Percentiles rank a stretch among this genome's conserved stretches.
These are phyloP conservation scores for Holotrichia oblita DNA, from an alignment of 1,140 invertebrate genomes.

Conservation along the genomic window DNA sequence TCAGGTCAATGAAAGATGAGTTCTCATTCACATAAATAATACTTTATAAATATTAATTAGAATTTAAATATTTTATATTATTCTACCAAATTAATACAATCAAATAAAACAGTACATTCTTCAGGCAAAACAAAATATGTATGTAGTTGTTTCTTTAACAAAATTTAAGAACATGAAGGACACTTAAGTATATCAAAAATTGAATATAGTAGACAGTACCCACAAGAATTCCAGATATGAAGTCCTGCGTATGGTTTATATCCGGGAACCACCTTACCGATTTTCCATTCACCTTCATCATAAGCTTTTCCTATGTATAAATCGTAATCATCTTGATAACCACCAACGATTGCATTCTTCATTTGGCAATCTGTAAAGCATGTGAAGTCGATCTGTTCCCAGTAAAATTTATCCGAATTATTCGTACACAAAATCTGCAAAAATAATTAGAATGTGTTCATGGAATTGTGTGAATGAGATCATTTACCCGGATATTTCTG, in stretches of 20 bases:
- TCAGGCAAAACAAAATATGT: no score
- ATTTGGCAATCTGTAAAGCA: neutral
- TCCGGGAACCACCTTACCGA: conserved; percentile 33
- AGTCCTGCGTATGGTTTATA: neutral
- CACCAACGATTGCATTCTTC: neutral
- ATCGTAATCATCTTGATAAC: conserved; percentile 25
- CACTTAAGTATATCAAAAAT: no score
- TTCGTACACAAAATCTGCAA: neutral
- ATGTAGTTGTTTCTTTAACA: no score
- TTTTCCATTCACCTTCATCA: neutral
- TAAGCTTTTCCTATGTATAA: neutral
- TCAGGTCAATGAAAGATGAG: no score
- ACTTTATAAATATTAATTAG: no score
- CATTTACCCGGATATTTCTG: neutral
- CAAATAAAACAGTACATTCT: no score
- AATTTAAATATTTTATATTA: no score
- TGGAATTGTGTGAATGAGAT: neutral
- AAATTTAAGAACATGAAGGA: no score
- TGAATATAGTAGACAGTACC: no score
- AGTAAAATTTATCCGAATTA: neutral
- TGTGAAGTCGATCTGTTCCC: neutral
- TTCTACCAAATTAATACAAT: no score
- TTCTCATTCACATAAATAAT: no score
- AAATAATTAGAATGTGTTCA: neutral
- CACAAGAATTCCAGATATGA: no score